Percentiles rank a stretch among this genome's conserved stretches.
Conservation (phyloP, 2,888 invertebrate species). For the Apotomis turbidana region DNA sequence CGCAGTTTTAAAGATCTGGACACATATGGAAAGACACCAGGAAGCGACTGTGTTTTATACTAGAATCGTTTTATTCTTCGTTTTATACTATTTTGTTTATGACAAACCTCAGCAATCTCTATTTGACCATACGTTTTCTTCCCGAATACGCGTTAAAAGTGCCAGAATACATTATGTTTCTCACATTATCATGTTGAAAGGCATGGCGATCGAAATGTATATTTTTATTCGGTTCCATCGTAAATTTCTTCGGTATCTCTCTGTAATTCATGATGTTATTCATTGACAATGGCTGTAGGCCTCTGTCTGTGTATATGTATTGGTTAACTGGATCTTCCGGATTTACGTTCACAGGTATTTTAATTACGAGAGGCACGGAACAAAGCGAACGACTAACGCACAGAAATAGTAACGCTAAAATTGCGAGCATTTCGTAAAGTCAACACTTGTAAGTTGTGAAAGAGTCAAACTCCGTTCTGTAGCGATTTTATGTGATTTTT, state of each 20-base stretch:
- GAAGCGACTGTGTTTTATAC: no score
- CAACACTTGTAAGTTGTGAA: background rate
- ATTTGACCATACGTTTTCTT: constrained; percentile 15
- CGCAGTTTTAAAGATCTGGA: no score
- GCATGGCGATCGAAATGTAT: background rate
- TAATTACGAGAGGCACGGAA: constrained; percentile 12
- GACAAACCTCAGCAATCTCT: background rate
- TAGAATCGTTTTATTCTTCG: no score
- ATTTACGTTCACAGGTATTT: background rate
- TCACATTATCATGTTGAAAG: background rate
- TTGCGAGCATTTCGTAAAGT: background rate
- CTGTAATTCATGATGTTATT: constrained; percentile 1
- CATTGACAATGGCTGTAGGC: constrained; percentile 4
- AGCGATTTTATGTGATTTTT: background rate
- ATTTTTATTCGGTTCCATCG: background rate
- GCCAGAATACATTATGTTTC: background rate
- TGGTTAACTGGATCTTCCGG: constrained; percentile 6
- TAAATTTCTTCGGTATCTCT: constrained; percentile 6
- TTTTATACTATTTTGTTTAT: no score
- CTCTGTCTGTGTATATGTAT: constrained; percentile 12
- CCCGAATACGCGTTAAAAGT: constrained; percentile 1
- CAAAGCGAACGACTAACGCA: background rate
- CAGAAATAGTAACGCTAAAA: background rate
- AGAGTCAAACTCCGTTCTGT: no score
- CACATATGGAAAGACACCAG: no score